These are phyloP conservation scores for Drosophila nannoptera DNA, from an alignment of 1,140 invertebrate genomes.

Conservation along the genomic window DNA sequence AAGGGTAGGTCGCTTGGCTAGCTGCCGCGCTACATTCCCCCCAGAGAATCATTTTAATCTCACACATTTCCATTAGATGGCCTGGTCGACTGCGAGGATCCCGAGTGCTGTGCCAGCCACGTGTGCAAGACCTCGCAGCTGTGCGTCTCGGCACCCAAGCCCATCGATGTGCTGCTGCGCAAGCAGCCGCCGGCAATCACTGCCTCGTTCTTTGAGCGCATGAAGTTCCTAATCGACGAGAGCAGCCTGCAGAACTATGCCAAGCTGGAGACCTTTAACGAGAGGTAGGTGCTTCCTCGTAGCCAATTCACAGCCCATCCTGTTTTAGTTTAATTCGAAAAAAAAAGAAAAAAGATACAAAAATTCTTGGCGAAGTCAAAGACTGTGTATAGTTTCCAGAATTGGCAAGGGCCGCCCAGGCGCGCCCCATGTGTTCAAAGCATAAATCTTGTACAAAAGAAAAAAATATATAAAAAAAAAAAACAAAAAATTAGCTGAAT, in stretches of 20 bases:
- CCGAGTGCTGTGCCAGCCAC: constrained; percentile 93
- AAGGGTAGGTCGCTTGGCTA: constrained; percentile 85
- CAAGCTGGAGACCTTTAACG: constrained; percentile 95
- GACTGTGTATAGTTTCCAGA: constrained; percentile 51
- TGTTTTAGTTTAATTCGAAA: constrained; percentile 40
- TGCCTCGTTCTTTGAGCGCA: constrained; percentile 98
- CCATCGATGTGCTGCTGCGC: constrained; percentile 93
- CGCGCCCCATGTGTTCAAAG: constrained; percentile 24
- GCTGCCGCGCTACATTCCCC: constrained; percentile 9
- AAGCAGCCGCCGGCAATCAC: constrained; percentile 97
- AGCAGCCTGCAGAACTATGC: constrained; percentile 98
- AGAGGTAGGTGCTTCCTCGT: constrained; percentile 88
- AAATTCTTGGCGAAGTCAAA: constrained; percentile 36
- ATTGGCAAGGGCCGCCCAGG: constrained; percentile 48
- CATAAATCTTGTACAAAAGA: constrained; percentile 42
- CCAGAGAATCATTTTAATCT: constrained; percentile 1
- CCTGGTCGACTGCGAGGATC: constrained; percentile 97
- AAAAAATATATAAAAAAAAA: constrained; percentile 38
- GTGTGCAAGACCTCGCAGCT: constrained; percentile 91
- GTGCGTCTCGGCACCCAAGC: constrained; percentile 94
- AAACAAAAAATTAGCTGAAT: constrained; percentile 59
- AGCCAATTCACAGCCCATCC: constrained; percentile 49
- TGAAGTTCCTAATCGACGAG: constrained; percentile 98
- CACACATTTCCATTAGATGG: constrained; percentile 85
- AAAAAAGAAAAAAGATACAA: too few species aligned